Percentiles rank a stretch among this genome's conserved stretches.
Conservation (phyloP, 2,113 vertebrate genomes). For the Lathamus discolor region DNA sequence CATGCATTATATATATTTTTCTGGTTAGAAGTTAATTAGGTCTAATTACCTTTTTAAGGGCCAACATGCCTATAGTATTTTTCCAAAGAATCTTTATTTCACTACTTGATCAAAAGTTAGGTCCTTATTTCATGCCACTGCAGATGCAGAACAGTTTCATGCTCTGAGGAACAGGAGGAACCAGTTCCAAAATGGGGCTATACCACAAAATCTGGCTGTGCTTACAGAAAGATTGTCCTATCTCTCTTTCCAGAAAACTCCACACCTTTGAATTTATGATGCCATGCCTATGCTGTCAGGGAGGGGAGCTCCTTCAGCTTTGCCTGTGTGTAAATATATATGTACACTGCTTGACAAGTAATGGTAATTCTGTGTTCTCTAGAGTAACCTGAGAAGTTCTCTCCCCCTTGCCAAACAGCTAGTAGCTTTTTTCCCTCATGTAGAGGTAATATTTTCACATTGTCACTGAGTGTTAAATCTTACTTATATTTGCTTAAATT, state of each 20-base stretch:
- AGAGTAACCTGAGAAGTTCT: neutral
- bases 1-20: neutral
- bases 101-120: neutral
- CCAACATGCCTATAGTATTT: neutral
- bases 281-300: neutral
- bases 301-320: neutral
- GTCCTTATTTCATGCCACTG: neutral
- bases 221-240: neutral
- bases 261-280: neutral
- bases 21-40: neutral
- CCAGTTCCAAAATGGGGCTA: neutral
- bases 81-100: neutral
- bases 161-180: neutral
- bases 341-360: neutral
- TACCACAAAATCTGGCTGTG: neutral
- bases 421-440: conserved; percentile 3
- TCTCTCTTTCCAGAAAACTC: neutral
- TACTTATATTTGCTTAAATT: conserved; percentile 36
- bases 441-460: conserved; percentile 6
- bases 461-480: conserved; percentile 30
- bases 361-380: neutral
- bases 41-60: neutral
- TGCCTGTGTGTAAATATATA: neutral
- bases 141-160: neutral
- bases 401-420: neutral